Evolutionary conservation across 2,113 vertebrate genomes (phyloP), one percentile per base, ranked within the genome.

Genomic region (Barnardius zonarius): DNA sequence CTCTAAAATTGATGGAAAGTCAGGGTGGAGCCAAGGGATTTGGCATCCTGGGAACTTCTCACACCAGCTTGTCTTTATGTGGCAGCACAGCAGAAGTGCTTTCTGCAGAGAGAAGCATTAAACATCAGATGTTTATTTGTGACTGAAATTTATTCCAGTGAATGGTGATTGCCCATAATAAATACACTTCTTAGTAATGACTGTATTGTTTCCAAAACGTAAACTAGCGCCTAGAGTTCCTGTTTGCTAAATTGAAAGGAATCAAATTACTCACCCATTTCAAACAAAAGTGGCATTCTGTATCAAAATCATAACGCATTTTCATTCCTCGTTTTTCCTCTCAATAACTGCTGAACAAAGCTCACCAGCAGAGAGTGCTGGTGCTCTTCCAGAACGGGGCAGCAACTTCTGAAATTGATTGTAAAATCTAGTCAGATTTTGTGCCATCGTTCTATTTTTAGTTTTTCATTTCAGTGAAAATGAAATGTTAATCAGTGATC

Each of bases 331-430:
- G 1, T 70, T 77, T 88, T 62, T 72, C 28, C 33, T 55, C 15
- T 44, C 4, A n/a, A 28, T 80, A 93, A 19, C 43, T 62, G 2
- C 4, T 37, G 35, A 86, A 25, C 67, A 37, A 12, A 39, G n/a
- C 61, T 94, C 51, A 57, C 96, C 96, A 96, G 95, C 94, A 96
- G 96, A 83, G 94, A 90, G 94, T 93, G 93, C 96, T 96, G 82
- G 48, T 92, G 78, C 70, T 92, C 96, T 90, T 90, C 70, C 27
- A 75, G 57, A 39, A 62, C 16, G 15, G 59, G 48, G 35, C 77
- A 88, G 20, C 69, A 49, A 66, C 72, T 46, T 79, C 48, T 75
- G 72, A 83, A 86, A 48, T 43, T 6, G 46, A 68, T 72, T 43
- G 69, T 78, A 83, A 94, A 88, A 92, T 79, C 79, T 51, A 33